Base-by-base conservation (phyloP, 1,140 invertebrate genomes). In the Patella vulgata region DNA sequence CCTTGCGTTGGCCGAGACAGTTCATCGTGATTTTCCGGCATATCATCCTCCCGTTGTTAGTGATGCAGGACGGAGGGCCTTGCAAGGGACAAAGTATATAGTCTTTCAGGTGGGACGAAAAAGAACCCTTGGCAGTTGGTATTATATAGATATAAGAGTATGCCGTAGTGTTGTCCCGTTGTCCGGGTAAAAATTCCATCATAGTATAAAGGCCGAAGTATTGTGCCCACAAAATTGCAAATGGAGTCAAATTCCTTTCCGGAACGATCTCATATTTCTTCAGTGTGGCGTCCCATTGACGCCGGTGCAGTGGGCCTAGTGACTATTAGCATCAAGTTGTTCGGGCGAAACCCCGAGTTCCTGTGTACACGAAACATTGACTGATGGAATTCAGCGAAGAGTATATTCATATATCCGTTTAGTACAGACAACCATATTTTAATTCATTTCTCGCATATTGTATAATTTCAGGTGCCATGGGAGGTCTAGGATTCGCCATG, bases 401-500 rank as follows among this genome's bases (percentile, higher is more conserved):
- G n/a, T n/a, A n/a, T 23, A 47, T n/a, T 11, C 14, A 17, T 23
- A n/a, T 1, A 0, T 1, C 0, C 14, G 44, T 47, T 9, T 1
- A 47, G 44, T 1, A 47, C 11, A 21, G 0, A 1, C 11, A 40
- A 40, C 39, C 9, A 40, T 9, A 11, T 11, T 40, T 40, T 9
- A 11, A 40, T 11, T n/a, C 9, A 40, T 11, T 9, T n/a, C 9
- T 19, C 43, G 43, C 25, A 19, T 46, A 46, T 46, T 17, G 6
- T 46, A 23, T 46, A 46, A 23, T 50, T 61, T 17, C 59, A 74
- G 72, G 69, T 44, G 48, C 72, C 21, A 65, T 66, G 47, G 72
- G 47, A 3, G 72, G 68, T n/a, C 28, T 74, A 30, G 72, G 59
- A 21, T 40, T 74, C 27, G 60, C 42, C 31, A 71, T 71, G 68